Base-by-base conservation (phyloP, 2,888 invertebrate genomes). In the Sycophila texana region DNA sequence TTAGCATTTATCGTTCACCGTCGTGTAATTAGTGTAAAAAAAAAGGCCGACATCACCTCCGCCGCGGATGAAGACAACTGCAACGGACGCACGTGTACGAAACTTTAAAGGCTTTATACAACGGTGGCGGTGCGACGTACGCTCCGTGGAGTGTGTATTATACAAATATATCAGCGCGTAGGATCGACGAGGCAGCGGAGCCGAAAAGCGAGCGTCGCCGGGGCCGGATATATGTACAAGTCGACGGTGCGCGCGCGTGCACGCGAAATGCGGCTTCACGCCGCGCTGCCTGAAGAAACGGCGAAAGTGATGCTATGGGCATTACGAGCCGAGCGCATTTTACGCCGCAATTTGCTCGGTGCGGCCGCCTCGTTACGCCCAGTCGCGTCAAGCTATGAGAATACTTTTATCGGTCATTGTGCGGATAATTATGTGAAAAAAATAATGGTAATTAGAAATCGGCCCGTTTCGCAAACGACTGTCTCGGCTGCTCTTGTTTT, bases 341-440 rank as follows among this genome's bases (percentile, higher is more conserved):
- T n/a, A n/a, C 39, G 61, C 39, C n/a, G 53, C 53, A 53, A 53
- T 53, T 53, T 53, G 53, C 53, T 53, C 53, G 0, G 16, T 2
- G 53, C n/a, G 53, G 16, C 16, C n/a, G 5, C n/a, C 16, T 53
- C 16, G 53, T n/a, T 53, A 53, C 53, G 53, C n/a, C 16, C 53
- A 53, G 14, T 53, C 53, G n/a, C 53, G n/a, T n/a, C 16, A 53
- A n/a, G 53, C 14, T 14, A n/a, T 53, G 53, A n/a, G 53, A 53
- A 53, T 53, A 53, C n/a, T 53, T 53, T 53, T 47, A 12, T 12
- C n/a, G 47, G 14, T 22, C 49, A 65, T 47, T 65, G 63, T 30
- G 63, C 39, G 65, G 7, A 65, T 65, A 65, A 65, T 65, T 65
- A 65, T 65, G 65, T 65, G 65, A 65, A 65, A 65, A 39, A 65